phyloP scores from a whole-genome alignment of 1,140 invertebrate genomes.

The Ostrea edulis region DNA sequence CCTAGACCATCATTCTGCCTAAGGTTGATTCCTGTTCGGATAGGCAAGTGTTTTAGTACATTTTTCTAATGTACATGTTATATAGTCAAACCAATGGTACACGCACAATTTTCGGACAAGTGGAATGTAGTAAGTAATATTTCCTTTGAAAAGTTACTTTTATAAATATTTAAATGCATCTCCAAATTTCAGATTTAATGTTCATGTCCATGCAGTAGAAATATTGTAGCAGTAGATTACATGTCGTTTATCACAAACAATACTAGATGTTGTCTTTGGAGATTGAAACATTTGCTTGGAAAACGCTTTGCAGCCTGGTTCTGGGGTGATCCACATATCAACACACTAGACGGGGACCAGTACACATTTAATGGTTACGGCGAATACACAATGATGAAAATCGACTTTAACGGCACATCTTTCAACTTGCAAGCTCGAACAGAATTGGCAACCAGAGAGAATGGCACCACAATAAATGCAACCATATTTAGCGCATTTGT shows the following conservation, averaged over 20 bases:
- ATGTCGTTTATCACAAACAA: too few species aligned
- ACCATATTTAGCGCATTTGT: constrained; percentile 63
- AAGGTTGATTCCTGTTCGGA: neutral
- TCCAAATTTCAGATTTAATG: too few species aligned
- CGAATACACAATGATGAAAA: constrained; percentile 51
- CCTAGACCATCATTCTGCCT: neutral
- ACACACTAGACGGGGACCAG: constrained; percentile 51
- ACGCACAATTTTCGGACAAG: too few species aligned
- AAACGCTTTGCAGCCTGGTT: constrained; percentile 31
- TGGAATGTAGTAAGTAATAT: too few species aligned
- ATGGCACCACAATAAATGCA: constrained; percentile 55
- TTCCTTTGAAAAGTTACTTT: too few species aligned
- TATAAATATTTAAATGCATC: too few species aligned
- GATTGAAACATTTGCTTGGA: too few species aligned
- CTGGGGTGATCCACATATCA: constrained; percentile 59
- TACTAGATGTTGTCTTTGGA: too few species aligned
- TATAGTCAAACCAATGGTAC: too few species aligned
- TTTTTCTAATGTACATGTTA: too few species aligned
- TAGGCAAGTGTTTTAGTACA: neutral
- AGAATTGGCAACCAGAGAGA: constrained; percentile 37
- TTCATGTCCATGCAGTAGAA: too few species aligned
- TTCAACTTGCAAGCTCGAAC: constrained; percentile 54
- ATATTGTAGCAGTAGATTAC: too few species aligned
- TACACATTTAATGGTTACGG: constrained; percentile 59
- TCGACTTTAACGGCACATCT: constrained; percentile 28